phyloP scores from a whole-genome alignment of 1,140 invertebrate genomes.

The Chironomus striatipennis region DNA sequence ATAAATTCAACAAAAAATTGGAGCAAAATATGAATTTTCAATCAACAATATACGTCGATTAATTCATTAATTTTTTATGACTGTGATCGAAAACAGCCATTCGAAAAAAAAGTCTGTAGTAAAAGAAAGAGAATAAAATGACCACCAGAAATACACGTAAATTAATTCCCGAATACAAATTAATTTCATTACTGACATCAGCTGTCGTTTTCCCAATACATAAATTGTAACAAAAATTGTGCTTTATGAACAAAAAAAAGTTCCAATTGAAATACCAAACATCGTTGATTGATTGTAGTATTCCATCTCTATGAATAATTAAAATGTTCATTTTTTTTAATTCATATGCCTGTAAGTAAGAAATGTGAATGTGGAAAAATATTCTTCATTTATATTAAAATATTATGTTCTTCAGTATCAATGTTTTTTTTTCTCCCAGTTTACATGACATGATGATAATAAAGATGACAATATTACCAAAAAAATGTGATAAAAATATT shows the following conservation, averaged over 20 bases:
- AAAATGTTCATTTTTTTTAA: background rate
- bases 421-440: too few species aligned
- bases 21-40: too few species aligned
- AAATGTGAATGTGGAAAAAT: background rate
- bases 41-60: too few species aligned
- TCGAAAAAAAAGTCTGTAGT: background rate
- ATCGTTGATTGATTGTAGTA: background rate
- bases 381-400: background rate
- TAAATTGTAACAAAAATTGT: background rate
- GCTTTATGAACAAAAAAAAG: background rate
- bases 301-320: slow-evolving; percentile 9
- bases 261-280: background rate
- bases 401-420: too few species aligned
- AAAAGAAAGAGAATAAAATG: background rate
- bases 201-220: background rate
- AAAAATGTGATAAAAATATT: too few species aligned
- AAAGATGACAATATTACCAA: too few species aligned
- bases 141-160: background rate
- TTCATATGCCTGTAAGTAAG: background rate
- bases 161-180: background rate
- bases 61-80: too few species aligned
- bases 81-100: too few species aligned
- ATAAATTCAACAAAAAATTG: too few species aligned
- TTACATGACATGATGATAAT: too few species aligned
- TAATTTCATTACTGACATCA: slow-evolving; percentile 9